Conservation (phyloP, 2,888 invertebrate genomes). For the Ophonus ardosiacus region DNA sequence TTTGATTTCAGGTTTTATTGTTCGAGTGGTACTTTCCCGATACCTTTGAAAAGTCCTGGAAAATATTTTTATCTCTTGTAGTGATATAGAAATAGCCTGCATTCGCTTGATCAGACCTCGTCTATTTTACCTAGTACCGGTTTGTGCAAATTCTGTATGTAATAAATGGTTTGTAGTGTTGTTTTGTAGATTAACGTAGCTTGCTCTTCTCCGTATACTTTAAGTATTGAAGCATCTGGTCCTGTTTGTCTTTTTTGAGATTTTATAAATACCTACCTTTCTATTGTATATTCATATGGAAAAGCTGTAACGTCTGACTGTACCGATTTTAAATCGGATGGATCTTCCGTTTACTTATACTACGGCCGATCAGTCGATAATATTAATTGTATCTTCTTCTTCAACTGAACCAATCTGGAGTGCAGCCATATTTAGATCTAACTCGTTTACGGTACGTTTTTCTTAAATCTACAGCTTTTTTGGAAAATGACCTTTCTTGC, state of each 20-base stretch:
- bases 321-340: not conserved
- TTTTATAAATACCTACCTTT: not conserved
- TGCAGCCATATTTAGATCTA: not conserved
- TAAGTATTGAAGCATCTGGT: too few relatives aligned
- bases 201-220: not conserved
- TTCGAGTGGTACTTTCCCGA: not conserved
- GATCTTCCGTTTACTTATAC: not conserved
- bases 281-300: not conserved
- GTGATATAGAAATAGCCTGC: not conserved
- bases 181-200: not conserved
- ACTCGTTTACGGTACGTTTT: not conserved
- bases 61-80: not conserved
- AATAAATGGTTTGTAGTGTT: not conserved
- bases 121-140: not conserved
- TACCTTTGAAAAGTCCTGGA: not conserved
- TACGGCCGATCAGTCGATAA: not conserved
- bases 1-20: constrained; percentile 6
- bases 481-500: constrained; percentile 11
- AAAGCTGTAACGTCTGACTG: not conserved
- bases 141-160: not conserved
- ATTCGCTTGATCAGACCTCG: not conserved
- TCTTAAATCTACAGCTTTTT: not conserved
- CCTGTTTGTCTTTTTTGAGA: not conserved
- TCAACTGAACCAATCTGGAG: not conserved
- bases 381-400: not conserved